Conservation (phyloP, 2,888 invertebrate species). For the Pegoplata infirma region DNA sequence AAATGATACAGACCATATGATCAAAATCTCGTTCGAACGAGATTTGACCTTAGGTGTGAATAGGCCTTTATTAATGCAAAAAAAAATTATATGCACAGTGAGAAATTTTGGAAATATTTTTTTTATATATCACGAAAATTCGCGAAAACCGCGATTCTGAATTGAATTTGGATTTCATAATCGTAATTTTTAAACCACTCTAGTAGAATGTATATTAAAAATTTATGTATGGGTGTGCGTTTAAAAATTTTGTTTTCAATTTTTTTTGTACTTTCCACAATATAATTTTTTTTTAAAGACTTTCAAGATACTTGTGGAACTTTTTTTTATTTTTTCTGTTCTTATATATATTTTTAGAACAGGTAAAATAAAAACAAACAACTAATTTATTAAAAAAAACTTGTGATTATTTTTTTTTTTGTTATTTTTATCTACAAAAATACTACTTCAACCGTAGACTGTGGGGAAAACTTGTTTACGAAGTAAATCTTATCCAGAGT, state of each 20-base stretch:
- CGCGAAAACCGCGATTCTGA: too few species aligned
- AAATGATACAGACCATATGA: too few species aligned
- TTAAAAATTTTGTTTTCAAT: neutral
- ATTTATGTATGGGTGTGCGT: neutral
- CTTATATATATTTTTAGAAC: slow-evolving; percentile 18
- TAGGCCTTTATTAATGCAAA: too few species aligned
- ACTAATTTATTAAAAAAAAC: neutral
- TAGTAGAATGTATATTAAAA: neutral
- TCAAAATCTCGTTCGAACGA: too few species aligned
- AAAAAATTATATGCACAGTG: too few species aligned
- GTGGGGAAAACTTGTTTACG: neutral
- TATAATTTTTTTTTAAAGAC: neutral
- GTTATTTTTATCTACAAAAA: neutral
- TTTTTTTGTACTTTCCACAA: slow-evolving; percentile 6
- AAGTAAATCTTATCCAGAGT: neutral
- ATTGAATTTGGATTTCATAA: too few species aligned
- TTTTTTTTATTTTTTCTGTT: neutral
- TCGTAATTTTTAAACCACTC: too few species aligned
- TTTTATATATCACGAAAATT: too few species aligned
- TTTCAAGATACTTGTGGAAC: neutral
- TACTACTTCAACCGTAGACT: neutral
- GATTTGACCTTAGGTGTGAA: too few species aligned
- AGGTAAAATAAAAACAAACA: slow-evolving; percentile 10
- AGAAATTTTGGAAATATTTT: too few species aligned
- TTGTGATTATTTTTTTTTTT: neutral